Conservation (phyloP, 2,113 vertebrate species). For the Chaetops frenatus region DNA sequence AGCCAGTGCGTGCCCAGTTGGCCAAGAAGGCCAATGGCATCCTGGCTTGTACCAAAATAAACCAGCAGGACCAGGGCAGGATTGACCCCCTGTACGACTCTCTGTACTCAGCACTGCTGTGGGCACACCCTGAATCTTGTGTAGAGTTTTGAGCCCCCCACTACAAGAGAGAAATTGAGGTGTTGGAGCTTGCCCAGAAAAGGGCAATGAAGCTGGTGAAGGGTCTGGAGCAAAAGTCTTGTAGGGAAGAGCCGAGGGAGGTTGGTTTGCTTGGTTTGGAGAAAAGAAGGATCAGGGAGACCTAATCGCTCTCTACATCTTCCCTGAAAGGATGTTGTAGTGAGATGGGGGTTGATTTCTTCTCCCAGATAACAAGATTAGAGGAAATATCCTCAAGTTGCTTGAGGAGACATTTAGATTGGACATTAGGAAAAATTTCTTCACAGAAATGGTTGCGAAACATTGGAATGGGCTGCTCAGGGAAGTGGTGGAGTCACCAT, state of each 20-base stretch:
- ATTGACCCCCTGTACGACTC: too few relatives aligned
- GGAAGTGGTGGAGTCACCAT: background rate
- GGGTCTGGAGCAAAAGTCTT: background rate
- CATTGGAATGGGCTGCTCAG: background rate
- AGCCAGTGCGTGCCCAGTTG: background rate
- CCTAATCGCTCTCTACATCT: background rate
- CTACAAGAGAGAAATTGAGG: accelerated
- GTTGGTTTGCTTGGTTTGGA: background rate
- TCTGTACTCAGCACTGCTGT: background rate
- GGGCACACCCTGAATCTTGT: background rate
- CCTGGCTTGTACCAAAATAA: background rate
- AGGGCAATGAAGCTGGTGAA: background rate
- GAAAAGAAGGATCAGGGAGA: background rate
- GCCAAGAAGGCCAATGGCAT: background rate
- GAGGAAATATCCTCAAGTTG: background rate
- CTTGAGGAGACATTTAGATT: background rate
- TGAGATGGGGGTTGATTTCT: background rate
- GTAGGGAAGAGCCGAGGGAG: background rate
- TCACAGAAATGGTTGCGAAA: background rate
- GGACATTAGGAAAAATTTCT: background rate
- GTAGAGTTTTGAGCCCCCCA: background rate
- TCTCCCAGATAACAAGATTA: background rate
- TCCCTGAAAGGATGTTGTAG: background rate
- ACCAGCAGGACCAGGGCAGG: background rate
- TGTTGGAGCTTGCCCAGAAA: background rate